Evolutionary conservation across 2,113 vertebrate species (phyloP), one percentile per base, ranked within the genome.

Genomic region (Lophotis ruficrista): DNA sequence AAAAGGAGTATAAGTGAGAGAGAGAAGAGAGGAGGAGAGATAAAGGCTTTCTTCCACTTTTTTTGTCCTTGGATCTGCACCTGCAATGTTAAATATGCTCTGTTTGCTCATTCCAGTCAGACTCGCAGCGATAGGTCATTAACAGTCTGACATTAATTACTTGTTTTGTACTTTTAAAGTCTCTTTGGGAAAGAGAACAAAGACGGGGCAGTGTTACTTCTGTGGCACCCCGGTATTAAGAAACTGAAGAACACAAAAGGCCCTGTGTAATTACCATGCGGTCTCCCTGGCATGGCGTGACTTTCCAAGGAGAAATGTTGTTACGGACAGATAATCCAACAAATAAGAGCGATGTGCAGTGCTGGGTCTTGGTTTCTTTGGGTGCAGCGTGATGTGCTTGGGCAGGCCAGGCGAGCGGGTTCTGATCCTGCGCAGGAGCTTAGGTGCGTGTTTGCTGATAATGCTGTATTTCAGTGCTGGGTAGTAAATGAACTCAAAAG

Each of bases 11-110:
- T 28, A 15, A 62, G 14, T 3, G 30, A 48, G 56, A 53, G 35
- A 77, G 38, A 61, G 27, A 60, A 60, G 53, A 60, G 38, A 70
- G 68, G 28, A 72, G 27, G 58, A 48, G 6, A 25, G 20, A 4
- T 54, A 56, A 57, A 61, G 31, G 37, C 22, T 72, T 76, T 85
- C 37, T 87, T 58, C 73, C 16, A 14, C 31, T 72, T 47, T 51
- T 87, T 90, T 81, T 83, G 69, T 94, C 68, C 75, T 94, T 77
- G 70, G 37, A 62, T 72, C 75, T 90, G 93, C 90, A 96, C 73
- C 87, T 94, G 95, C 38, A 45, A 25, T 48, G 69, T 71, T 80
- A 87, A 90, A 37, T 77, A 22, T 50, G 24, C 64, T 58, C 54
- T 78, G 54, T 85, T 94, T 91, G 38, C 60, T 78, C 80, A 56